Evolutionary conservation across 2,797 vertebrate species (phyloP).

Genomic region (Cygnus olor): DNA sequence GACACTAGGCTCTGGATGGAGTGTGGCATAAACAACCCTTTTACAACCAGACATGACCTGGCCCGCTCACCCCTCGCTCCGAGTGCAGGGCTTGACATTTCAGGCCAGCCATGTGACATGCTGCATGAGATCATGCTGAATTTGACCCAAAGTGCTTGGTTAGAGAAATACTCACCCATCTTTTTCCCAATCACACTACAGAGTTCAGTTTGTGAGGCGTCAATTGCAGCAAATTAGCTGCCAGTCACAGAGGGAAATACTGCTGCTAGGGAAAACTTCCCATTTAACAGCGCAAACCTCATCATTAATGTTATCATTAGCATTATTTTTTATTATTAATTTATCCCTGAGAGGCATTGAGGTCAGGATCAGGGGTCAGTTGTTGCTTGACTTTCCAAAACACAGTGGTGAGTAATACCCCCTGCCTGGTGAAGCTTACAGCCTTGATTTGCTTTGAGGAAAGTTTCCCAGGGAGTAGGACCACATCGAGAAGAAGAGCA

Average conservation of each 20-base stretch:
- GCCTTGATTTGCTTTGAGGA: background rate
- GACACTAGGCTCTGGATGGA: background rate
- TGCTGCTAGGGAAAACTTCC: background rate
- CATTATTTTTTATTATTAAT: background rate
- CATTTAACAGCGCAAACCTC: background rate
- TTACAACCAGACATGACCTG: background rate
- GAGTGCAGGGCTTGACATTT: background rate
- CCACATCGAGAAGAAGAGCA: background rate
- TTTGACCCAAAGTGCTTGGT: background rate
- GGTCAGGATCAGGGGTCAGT: background rate
- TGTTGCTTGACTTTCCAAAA: background rate
- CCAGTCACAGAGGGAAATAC: background rate
- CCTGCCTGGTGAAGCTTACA: background rate
- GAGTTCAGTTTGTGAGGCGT: background rate
- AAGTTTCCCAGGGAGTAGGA: background rate
- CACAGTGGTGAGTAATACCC: background rate
- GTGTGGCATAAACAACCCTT: background rate
- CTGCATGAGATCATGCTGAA: background rate
- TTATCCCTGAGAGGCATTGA: background rate
- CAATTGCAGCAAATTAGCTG: background rate
- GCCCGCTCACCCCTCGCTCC: background rate
- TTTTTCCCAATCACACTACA: background rate
- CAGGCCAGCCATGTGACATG: background rate
- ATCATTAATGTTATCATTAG: background rate
- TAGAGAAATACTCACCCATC: background rate